phyloP scores from a whole-genome alignment of 2,888 invertebrate genomes.

The Drosophila bunnanda region DNA sequence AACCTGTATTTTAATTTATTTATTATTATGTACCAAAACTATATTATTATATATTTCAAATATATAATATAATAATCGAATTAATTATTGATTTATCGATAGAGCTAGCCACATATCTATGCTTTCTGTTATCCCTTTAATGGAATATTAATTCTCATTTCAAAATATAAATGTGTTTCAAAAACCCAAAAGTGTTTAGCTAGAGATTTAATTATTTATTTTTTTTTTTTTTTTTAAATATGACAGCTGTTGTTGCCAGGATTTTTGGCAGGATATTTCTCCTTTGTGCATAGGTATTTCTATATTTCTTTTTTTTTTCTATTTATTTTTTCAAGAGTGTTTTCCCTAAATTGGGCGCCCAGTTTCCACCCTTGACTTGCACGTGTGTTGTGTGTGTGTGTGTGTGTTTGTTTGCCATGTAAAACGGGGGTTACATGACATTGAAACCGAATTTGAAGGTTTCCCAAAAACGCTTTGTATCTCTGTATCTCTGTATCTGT shows the following conservation, averaged over 20 bases:
- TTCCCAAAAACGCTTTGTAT: conserved; percentile 54
- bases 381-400: conserved; percentile 5
- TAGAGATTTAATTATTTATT: background rate
- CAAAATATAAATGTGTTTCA: background rate
- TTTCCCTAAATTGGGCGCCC: conserved; percentile 50
- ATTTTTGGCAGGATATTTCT: background rate
- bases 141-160: background rate
- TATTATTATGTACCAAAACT: too few relatives aligned
- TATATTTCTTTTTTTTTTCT: background rate
- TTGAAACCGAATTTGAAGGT: conserved; percentile 77
- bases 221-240: background rate
- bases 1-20: too few relatives aligned
- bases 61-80: too few relatives aligned
- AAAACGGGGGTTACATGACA: conserved; percentile 79
- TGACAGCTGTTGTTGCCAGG: conserved; percentile 12
- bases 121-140: background rate
- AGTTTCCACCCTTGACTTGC: conserved; percentile 20
- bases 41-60: too few relatives aligned
- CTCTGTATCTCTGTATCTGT: conserved; percentile 1
- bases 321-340: conserved; percentile 2
- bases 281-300: conserved; percentile 57
- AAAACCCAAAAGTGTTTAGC: background rate
- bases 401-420: conserved; percentile 13
- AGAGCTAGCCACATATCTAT: background rate
- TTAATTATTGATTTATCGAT: background rate